phyloP scores from a whole-genome alignment of 2,888 invertebrate genomes.

The Drosophila mulleri region DNA sequence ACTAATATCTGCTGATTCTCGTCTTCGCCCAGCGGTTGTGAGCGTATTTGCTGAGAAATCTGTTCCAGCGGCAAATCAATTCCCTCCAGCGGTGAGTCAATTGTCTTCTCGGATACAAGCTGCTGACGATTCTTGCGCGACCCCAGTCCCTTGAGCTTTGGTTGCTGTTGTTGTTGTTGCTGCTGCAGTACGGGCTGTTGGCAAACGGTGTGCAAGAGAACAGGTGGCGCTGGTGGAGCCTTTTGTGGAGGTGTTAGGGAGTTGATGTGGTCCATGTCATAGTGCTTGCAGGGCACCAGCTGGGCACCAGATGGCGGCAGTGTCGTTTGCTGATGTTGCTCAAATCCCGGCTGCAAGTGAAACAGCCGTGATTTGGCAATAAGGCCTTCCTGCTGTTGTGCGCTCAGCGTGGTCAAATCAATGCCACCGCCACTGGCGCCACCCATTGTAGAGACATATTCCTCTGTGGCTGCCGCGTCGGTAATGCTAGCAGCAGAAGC shows the following conservation, averaged over 20 bases:
- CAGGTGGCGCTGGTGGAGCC: constrained; percentile 80
- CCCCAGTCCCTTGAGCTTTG: constrained; percentile 80
- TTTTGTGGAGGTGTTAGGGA: constrained; percentile 81
- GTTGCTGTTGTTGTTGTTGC: constrained; percentile 60
- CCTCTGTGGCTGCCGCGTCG: constrained; percentile 72
- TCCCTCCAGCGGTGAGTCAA: constrained; percentile 71
- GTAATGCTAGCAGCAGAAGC: constrained; percentile 53
- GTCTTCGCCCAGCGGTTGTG: constrained; percentile 85
- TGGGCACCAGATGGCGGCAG: constrained; percentile 60
- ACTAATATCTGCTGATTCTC: constrained; percentile 67
- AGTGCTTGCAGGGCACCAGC: constrained; percentile 78
- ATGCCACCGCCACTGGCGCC: constrained; percentile 63
- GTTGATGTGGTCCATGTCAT: constrained; percentile 82
- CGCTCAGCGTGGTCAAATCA: constrained; percentile 83
- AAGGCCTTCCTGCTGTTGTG: constrained; percentile 84
- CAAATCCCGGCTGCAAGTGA: constrained; percentile 85
- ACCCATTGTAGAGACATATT: constrained; percentile 73
- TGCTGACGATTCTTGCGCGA: constrained; percentile 84
- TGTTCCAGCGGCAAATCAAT: constrained; percentile 68
- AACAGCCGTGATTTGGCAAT: constrained; percentile 85
- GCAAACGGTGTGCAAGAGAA: constrained; percentile 64
- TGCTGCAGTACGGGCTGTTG: constrained; percentile 66
- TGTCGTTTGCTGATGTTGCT: constrained; percentile 73
- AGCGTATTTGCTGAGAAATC: constrained; percentile 83
- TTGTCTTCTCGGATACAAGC: constrained; percentile 80